Percentiles rank a stretch among this genome's conserved stretches.
phyloP scores from a whole-genome alignment of 2,113 vertebrate genomes.

The Catharus bicknelli region DNA sequence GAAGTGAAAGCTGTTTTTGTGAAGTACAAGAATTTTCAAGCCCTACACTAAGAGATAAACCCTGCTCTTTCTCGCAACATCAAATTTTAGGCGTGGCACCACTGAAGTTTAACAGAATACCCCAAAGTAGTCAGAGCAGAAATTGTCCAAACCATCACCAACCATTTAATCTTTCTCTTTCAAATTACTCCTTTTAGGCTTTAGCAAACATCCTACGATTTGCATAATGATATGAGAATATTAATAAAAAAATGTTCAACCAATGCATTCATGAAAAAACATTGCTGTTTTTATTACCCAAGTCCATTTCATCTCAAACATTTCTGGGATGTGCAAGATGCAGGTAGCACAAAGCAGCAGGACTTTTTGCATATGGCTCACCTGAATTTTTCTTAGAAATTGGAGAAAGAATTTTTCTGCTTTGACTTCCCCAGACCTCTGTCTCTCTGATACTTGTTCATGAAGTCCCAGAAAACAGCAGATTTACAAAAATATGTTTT shows the following conservation, averaged over 20 bases:
- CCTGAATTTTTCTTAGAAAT: background rate
- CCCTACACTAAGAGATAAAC: background rate
- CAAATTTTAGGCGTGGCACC: background rate
- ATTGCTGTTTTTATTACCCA: background rate
- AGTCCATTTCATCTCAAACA: background rate
- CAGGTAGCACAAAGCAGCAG: background rate
- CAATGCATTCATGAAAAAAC: background rate
- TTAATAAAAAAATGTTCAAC: background rate
- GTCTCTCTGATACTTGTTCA: slow-evolving; percentile 7
- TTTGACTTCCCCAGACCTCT: slow-evolving; percentile 48
- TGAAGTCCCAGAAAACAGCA: slow-evolving; percentile 1
- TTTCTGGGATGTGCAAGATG: background rate
- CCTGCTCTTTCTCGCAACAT: background rate
- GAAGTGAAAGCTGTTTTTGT: background rate
- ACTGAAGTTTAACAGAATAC: background rate
- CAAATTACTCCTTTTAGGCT: background rate
- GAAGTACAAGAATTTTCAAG: background rate
- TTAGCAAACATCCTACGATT: background rate
- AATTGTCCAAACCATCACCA: background rate
- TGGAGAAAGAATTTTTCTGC: slow-evolving; percentile 9
- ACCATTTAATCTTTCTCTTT: background rate
- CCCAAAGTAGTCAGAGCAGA: background rate
- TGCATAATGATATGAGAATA: background rate
- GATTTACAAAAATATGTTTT: background rate
- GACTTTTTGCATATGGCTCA: background rate